Evolutionary conservation across 2,888 invertebrate species (phyloP).

Genomic region (Amphipyra berbera): DNA sequence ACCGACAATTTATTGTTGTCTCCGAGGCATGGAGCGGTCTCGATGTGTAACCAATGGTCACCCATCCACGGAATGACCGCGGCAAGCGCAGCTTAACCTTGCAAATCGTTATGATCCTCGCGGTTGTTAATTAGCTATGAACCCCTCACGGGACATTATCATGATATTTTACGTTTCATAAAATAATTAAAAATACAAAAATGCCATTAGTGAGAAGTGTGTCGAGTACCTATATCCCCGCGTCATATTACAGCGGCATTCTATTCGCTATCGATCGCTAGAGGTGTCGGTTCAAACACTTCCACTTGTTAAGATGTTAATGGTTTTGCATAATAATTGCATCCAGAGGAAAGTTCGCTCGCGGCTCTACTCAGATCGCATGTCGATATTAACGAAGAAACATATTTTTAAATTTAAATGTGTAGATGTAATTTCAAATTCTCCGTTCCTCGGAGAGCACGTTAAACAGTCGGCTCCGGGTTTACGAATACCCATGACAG

Average conservation of each 20-base stretch:
- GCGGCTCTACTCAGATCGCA: slow-evolving; percentile 50
- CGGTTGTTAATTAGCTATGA: no score
- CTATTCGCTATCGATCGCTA: slow-evolving; percentile 65
- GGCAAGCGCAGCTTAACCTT: no score
- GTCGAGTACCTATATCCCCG: slow-evolving; percentile 18
- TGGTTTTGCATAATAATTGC: slow-evolving; percentile 86
- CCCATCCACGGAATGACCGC: no score
- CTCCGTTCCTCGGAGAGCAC: no score
- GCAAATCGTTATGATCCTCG: no score
- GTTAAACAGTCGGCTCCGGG: no score
- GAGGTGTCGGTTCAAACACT: slow-evolving; percentile 66
- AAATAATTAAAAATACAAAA: not conserved
- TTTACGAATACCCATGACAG: no score
- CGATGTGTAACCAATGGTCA: no score
- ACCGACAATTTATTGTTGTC: no score
- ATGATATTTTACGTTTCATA: not conserved
- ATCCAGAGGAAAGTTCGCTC: slow-evolving; percentile 61
- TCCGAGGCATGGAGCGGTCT: no score
- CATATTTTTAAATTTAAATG: not conserved
- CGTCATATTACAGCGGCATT: slow-evolving; percentile 60
- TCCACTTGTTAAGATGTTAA: slow-evolving; percentile 81
- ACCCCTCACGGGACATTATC: not conserved
- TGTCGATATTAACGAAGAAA: slow-evolving; percentile 54
- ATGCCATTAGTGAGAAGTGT: not conserved
- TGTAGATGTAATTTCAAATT: not conserved